phyloP scores from a whole-genome alignment of 1,140 invertebrate species.

The Scylla paramamosain region DNA sequence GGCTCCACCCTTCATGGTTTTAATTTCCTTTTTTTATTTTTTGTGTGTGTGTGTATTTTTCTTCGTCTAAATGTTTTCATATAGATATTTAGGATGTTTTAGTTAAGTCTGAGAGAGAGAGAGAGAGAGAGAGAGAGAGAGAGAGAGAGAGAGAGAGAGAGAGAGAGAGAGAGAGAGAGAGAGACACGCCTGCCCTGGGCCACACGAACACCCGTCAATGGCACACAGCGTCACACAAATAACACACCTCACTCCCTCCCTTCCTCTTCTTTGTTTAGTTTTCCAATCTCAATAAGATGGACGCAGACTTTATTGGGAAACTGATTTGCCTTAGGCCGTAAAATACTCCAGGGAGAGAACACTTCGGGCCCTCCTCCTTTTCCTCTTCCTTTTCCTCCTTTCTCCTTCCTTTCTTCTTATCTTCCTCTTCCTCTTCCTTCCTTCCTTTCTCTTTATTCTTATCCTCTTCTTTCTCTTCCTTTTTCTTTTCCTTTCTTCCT shows the following conservation, averaged over 20 bases:
- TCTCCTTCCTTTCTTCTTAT: neutral
- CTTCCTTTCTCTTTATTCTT: too few relatives aligned
- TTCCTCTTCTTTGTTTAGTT: neutral
- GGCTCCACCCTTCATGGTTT: too few relatives aligned
- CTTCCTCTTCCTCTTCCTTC: neutral
- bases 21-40: too few relatives aligned
- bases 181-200: neutral
- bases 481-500: too few relatives aligned
- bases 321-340: conserved; percentile 1
- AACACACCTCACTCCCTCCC: neutral
- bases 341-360: neutral
- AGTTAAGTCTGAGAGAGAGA: conserved; percentile 31
- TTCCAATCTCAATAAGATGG: neutral
- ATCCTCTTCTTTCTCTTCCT: too few relatives aligned
- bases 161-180: conserved; percentile 18
- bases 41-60: too few relatives aligned
- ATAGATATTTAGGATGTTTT: too few relatives aligned
- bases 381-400: neutral
- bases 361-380: neutral
- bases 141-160: neutral
- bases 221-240: neutral
- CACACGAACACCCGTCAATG: too few relatives aligned
- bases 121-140: conserved; percentile 10
- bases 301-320: neutral
- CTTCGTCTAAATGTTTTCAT: too few relatives aligned